Evolutionary conservation across 2,888 invertebrate species (phyloP).

Genomic region (Drosophila quasianomalipes): DNA sequence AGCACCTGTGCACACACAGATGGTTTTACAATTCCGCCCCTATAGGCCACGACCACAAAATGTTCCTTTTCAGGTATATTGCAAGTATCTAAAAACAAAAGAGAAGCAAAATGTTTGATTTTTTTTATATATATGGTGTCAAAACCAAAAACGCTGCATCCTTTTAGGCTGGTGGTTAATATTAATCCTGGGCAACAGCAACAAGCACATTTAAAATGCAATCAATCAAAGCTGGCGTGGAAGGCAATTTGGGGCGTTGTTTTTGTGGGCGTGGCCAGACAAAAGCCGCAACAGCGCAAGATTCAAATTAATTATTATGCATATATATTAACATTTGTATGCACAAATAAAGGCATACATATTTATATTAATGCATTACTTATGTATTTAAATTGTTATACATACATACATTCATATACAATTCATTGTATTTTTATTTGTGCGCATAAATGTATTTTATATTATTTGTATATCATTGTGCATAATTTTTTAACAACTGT

Average conservation of each 20-base stretch:
- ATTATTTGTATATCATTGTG: conserved; percentile 18
- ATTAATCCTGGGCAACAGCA: conserved; percentile 14
- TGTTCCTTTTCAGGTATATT: background rate
- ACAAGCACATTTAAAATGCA: conserved; percentile 62
- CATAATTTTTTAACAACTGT: conserved; percentile 39
- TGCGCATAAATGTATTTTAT: conserved; percentile 5
- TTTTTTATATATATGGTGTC: background rate
- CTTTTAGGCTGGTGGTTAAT: conserved; percentile 33
- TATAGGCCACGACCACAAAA: conserved; percentile 1
- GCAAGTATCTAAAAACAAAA: background rate
- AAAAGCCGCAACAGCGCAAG: conserved; percentile 40
- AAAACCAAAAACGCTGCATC: conserved; percentile 20
- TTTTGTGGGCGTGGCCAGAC: conserved; percentile 24
- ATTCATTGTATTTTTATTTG: background rate
- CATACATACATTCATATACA: background rate
- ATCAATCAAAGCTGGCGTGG: conserved; percentile 53
- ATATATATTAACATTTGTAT: conserved; percentile 40
- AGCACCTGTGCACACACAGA: conserved; percentile 22
- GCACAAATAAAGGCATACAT: conserved; percentile 1
- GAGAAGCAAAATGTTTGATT: no score
- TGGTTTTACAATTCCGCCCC: conserved; percentile 14
- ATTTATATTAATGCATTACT: background rate
- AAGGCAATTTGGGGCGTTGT: background rate
- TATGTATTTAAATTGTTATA: background rate
- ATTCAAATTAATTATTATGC: conserved; percentile 66